These are phyloP conservation scores for Tenthredo scrophulariae DNA, from an alignment of 2,888 invertebrate species.

Conservation along the genomic window DNA sequence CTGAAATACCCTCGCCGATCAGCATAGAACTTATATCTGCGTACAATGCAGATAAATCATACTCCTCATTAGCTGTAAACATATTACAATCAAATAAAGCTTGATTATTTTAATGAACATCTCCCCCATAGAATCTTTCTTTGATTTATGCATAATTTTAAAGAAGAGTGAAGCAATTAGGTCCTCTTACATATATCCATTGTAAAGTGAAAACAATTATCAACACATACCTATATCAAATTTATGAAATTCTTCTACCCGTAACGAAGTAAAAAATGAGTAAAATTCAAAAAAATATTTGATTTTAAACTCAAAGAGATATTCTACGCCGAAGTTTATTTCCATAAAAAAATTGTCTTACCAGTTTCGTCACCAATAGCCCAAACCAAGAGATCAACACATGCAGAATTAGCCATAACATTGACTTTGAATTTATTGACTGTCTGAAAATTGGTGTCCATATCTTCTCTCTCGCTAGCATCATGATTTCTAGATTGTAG, in stretches of 20 bases:
- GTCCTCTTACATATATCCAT: background rate
- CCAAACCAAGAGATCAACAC: constrained; percentile 98
- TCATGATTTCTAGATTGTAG: constrained; percentile 92
- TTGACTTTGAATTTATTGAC: constrained; percentile 96
- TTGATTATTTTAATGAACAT: constrained; percentile 26
- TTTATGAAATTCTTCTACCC: background rate
- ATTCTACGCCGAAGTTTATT: background rate
- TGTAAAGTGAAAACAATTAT: background rate
- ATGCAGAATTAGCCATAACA: constrained; percentile 98
- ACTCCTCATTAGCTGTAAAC: constrained; percentile 75
- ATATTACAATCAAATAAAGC: constrained; percentile 60
- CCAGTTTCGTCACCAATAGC: constrained; percentile 98
- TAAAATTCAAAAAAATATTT: background rate
- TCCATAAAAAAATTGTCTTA: constrained; percentile 76
- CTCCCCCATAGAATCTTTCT: background rate
- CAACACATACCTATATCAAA: background rate
- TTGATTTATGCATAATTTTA: background rate
- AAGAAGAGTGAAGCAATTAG: background rate
- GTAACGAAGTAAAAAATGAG: background rate
- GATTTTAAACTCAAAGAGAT: background rate
- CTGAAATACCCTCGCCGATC: constrained; percentile 76
- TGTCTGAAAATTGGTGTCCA: constrained; percentile 88
- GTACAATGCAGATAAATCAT: constrained; percentile 75
- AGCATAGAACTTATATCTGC: constrained; percentile 77
- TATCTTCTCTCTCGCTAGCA: constrained; percentile 90